phyloP scores from a whole-genome alignment of 2,888 invertebrate species.

The Acleris laterana region DNA sequence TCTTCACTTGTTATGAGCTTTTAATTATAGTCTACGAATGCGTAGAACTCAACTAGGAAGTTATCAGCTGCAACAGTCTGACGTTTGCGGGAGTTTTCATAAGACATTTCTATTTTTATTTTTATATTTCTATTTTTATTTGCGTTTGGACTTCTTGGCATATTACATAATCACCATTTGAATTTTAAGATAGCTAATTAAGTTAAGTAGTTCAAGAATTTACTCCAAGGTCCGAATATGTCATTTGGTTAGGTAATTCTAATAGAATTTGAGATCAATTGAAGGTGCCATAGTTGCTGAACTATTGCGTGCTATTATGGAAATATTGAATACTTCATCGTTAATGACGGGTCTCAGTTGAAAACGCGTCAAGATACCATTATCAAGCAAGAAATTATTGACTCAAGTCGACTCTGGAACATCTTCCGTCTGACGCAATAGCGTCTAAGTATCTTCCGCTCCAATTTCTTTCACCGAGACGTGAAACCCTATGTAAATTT shows the following conservation, averaged over 20 bases:
- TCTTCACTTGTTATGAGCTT: conserved; percentile 29
- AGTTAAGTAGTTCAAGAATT: conserved; percentile 5
- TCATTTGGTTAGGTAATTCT: conserved; percentile 2
- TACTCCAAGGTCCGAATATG: conserved; percentile 1
- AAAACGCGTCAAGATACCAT: background rate
- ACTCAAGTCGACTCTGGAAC: background rate
- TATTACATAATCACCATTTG: too few relatives aligned
- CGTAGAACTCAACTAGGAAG: conserved; percentile 2
- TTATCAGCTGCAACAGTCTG: conserved; percentile 2
- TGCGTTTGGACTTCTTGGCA: too few relatives aligned
- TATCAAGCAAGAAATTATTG: background rate
- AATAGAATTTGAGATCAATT: background rate
- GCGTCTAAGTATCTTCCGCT: conserved; percentile 16
- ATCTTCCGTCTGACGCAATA: conserved; percentile 6
- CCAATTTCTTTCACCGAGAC: conserved; percentile 6
- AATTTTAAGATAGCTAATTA: too few relatives aligned
- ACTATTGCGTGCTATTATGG: background rate
- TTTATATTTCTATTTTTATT: too few relatives aligned
- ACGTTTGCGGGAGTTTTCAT: too few relatives aligned
- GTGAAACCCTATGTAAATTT: conserved; percentile 8
- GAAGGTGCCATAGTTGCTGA: background rate
- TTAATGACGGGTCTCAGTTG: background rate
- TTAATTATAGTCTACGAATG: conserved; percentile 28
- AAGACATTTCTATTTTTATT: too few relatives aligned
- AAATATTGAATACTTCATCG: background rate